Evolutionary conservation across 2,797 vertebrate genomes (phyloP).

Genomic region (Chromis chromis): DNA sequence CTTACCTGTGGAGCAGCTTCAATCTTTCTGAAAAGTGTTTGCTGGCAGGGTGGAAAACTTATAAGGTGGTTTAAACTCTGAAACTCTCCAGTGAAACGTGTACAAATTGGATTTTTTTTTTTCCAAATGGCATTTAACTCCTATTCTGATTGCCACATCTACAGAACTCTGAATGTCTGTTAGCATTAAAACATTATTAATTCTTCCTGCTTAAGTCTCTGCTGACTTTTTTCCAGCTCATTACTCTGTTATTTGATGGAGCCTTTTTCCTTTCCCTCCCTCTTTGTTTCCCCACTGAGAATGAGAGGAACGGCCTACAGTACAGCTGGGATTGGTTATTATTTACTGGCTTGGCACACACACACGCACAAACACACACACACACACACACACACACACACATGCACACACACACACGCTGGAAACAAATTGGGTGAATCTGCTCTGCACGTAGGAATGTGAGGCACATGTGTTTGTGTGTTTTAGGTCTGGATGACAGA

Average conservation of each 20-base stretch:
- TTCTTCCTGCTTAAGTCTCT: conserved; percentile 49
- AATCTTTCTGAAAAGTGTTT: neutral
- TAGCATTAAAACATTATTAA: conserved; percentile 46
- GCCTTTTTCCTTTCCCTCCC: conserved; percentile 45
- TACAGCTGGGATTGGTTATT: conserved; percentile 87
- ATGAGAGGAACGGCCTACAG: conserved; percentile 65
- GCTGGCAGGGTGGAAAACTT: conserved; percentile 13
- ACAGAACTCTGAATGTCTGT: conserved; percentile 25
- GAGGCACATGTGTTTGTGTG: conserved; percentile 80
- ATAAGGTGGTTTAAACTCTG: conserved; percentile 14
- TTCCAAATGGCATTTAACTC: conserved; percentile 9
- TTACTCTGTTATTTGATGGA: conserved; percentile 63
- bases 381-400: conserved; percentile 31
- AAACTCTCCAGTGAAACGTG: conserved; percentile 8
- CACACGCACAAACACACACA: conserved; percentile 46
- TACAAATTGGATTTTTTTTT: conserved; percentile 22
- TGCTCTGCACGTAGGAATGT: conserved; percentile 84
- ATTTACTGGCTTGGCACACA: conserved; percentile 83
- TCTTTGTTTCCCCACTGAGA: conserved; percentile 61
- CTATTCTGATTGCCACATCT: conserved; percentile 13
- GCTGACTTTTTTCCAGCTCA: conserved; percentile 61
- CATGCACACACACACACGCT: conserved; percentile 45
- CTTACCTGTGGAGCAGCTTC: conserved; percentile 7
- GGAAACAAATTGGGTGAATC: conserved; percentile 87
- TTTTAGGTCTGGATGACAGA: conserved; percentile 79